Conservation (phyloP, 2,888 invertebrate species). For the Ichneumoninae sp. region DNA sequence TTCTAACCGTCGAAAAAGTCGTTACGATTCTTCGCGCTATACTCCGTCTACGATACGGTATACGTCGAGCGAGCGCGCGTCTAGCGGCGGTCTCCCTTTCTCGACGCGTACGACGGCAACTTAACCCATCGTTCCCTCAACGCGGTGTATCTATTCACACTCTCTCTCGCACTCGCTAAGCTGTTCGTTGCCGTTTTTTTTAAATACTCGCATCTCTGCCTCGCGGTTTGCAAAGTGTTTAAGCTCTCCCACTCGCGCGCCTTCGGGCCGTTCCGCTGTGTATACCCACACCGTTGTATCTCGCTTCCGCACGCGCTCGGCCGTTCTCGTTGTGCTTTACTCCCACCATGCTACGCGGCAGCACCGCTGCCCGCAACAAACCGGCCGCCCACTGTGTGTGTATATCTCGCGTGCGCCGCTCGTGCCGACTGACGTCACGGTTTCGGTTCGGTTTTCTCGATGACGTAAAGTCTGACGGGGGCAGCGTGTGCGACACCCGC, state of each 20-base stretch:
- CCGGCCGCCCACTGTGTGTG: conserved; percentile 25
- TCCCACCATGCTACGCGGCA: conserved; percentile 29
- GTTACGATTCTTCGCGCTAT: conserved; percentile 55
- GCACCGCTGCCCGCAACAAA: conserved; percentile 29
- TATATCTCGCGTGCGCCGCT: conserved; percentile 39
- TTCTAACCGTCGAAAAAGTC: conserved; percentile 42
- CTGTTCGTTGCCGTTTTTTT: background rate
- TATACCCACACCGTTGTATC: conserved; percentile 19
- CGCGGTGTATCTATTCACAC: conserved; percentile 3
- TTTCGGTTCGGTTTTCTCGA: conserved; percentile 62
- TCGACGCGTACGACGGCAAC: conserved; percentile 12
- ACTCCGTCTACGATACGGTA: conserved; percentile 56
- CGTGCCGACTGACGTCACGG: conserved; percentile 65
- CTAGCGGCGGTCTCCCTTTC: conserved; percentile 17
- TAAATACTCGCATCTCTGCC: conserved; percentile 19
- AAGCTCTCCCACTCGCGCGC: conserved; percentile 12
- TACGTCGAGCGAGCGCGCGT: conserved; percentile 21
- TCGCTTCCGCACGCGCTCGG: conserved; percentile 16
- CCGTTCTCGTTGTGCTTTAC: conserved; percentile 27
- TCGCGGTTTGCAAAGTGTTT: conserved; percentile 26
- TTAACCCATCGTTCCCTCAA: conserved; percentile 39
- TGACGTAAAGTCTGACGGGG: conserved; percentile 63
- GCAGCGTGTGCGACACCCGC: conserved; percentile 35
- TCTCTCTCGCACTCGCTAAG: background rate
- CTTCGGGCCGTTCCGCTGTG: conserved; percentile 4